phyloP scores from a whole-genome alignment of 2,797 vertebrate genomes.

The Sebastes taczanowskii region DNA sequence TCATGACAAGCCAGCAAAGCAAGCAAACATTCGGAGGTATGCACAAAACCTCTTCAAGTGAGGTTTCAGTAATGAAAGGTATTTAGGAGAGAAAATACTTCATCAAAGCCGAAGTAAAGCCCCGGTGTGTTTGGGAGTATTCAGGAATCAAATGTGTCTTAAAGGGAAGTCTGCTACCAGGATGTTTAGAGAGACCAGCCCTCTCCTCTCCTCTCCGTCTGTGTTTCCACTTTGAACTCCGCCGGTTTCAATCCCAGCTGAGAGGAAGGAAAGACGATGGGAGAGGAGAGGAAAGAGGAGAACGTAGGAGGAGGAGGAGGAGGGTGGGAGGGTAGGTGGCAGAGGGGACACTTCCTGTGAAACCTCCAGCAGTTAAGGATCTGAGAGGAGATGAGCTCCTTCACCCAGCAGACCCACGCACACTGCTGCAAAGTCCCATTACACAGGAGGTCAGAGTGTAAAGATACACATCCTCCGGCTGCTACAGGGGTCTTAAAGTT shows the following conservation, averaged over 20 bases:
- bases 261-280: slow-evolving; percentile 34
- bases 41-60: not conserved
- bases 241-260: slow-evolving; percentile 31
- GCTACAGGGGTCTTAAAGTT: not conserved
- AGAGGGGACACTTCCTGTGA: slow-evolving; percentile 16
- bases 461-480: not conserved
- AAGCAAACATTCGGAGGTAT: not conserved
- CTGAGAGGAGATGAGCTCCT: slow-evolving; percentile 28
- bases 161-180: slow-evolving; percentile 28
- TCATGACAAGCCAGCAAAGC: too few relatives aligned
- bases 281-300: slow-evolving; percentile 12
- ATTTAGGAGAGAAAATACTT: not conserved
- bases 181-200: slow-evolving; percentile 50
- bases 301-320: not conserved
- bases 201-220: not conserved
- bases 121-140: not conserved
- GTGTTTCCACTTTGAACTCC: slow-evolving; percentile 45
- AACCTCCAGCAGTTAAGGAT: slow-evolving; percentile 33
- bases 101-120: not conserved
- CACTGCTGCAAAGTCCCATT: not conserved
- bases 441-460: slow-evolving; percentile 24
- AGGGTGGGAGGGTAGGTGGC: not conserved
- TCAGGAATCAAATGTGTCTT: slow-evolving; percentile 1
- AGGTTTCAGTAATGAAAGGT: not conserved
- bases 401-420: not conserved